Conservation (phyloP, 2,113 vertebrate genomes). For the Peromyscus polionotus region DNA sequence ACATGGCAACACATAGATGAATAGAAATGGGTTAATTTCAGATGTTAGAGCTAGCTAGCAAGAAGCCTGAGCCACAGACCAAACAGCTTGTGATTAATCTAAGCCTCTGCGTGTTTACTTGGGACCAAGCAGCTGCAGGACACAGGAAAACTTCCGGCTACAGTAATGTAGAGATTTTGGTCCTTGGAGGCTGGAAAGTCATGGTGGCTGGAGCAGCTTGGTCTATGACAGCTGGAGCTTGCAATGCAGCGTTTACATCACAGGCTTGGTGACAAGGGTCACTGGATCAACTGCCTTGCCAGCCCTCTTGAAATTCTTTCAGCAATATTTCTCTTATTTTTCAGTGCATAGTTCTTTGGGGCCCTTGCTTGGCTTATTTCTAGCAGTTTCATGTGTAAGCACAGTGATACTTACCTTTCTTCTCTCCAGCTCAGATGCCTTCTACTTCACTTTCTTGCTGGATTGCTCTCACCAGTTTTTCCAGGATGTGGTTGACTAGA, state of each 20-base stretch:
- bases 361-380: neutral
- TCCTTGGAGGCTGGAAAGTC: neutral
- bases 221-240: neutral
- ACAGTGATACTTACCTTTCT: neutral
- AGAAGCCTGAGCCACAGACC: no score
- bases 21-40: no score
- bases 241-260: neutral
- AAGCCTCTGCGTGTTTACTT: no score
- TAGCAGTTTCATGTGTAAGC: neutral
- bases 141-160: no score
- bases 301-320: neutral
- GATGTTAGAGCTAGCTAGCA: no score
- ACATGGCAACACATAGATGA: no score
- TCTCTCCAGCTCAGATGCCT: neutral
- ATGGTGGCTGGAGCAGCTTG: neutral
- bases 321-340: neutral
- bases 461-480: neutral
- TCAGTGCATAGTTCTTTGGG: neutral
- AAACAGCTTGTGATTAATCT: no score
- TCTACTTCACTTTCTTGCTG: neutral
- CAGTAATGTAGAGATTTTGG: neutral
- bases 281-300: neutral
- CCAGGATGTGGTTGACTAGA: neutral
- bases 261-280: neutral
- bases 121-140: no score